Conservation (phyloP, 2,797 vertebrate species). For the Tinamus major region DNA sequence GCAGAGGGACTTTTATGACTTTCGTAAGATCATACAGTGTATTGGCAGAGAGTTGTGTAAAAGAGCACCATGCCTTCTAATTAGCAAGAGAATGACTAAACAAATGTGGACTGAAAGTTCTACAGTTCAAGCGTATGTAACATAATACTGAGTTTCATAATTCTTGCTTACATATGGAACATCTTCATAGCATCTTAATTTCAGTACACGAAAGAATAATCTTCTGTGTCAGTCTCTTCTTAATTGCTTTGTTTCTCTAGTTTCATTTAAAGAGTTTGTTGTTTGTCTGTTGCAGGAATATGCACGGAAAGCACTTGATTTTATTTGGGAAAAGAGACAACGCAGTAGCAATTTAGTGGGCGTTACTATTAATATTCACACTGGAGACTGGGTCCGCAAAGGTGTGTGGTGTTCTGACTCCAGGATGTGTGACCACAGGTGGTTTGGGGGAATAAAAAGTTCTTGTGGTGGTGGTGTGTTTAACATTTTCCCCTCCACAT, state of each 20-base stretch:
- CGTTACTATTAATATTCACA: conserved; percentile 98
- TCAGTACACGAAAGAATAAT: neutral
- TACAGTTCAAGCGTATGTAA: neutral
- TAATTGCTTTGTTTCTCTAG: neutral
- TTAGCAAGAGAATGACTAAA: neutral
- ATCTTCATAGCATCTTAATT: neutral
- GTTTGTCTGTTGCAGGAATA: conserved; percentile 83
- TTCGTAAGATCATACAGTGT: neutral
- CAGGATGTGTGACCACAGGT: neutral
- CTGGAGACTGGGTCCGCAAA: conserved; percentile 97
- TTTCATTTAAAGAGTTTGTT: neutral
- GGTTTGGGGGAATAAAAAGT: neutral
- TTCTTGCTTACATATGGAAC: neutral
- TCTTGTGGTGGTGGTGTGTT: rapidly evolving
- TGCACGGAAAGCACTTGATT: conserved; percentile 95
- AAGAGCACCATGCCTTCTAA: neutral
- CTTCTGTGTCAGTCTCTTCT: neutral
- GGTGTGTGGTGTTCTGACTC: conserved; percentile 80
- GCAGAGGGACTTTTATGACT: neutral
- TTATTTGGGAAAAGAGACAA: conserved; percentile 98
- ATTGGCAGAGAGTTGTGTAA: neutral
- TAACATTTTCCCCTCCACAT: rapidly evolving
- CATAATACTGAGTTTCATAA: neutral
- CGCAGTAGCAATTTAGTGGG: conserved; percentile 98
- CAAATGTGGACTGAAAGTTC: neutral